These are phyloP conservation scores for Spilogale gracilis DNA, from an alignment of 2,113 vertebrate genomes.

Conservation along the genomic window DNA sequence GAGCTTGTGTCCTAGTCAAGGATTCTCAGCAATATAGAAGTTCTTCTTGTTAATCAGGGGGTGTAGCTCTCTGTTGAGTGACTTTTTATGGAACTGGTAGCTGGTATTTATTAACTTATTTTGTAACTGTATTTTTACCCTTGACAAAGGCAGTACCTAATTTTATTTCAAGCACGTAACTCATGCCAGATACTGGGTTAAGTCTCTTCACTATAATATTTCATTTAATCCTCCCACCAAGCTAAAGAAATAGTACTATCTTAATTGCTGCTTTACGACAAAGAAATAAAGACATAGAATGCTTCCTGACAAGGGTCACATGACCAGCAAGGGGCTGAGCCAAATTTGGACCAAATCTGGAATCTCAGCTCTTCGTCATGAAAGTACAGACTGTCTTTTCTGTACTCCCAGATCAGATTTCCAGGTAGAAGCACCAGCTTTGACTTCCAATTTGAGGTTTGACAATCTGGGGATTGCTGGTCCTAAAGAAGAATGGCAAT, in stretches of 20 bases:
- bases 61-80: background rate
- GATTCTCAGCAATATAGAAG: background rate
- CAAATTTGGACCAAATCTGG: background rate
- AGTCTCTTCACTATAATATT: background rate
- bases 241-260: background rate
- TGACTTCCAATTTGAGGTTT: background rate
- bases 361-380: background rate
- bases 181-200: background rate
- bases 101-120: background rate
- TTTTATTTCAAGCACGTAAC: background rate
- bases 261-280: background rate
- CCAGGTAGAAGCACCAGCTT: background rate
- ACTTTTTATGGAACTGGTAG: background rate
- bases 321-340: no score
- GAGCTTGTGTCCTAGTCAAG: background rate
- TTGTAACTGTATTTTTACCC: background rate
- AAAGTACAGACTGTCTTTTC: background rate
- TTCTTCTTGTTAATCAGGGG: no score
- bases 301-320: background rate
- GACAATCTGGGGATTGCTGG: background rate
- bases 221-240: background rate
- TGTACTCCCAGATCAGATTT: background rate
- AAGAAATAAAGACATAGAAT: background rate
- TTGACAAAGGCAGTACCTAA: background rate
- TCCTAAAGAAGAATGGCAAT: background rate